Conservation (phyloP, 2,113 vertebrate species). For the Eidolon helvum region DNA sequence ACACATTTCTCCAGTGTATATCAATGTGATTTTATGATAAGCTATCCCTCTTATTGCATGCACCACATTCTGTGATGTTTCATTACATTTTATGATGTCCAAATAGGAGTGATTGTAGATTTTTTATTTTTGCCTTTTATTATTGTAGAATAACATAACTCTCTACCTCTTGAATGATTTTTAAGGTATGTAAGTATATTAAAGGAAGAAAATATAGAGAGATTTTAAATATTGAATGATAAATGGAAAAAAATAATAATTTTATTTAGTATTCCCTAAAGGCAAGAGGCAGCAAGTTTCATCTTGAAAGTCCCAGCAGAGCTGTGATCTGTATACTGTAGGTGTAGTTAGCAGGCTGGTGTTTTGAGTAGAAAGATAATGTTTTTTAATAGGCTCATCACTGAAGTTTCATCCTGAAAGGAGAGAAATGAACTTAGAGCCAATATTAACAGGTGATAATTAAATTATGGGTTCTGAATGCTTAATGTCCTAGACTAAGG, state of each 20-base stretch:
- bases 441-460: conserved; percentile 85
- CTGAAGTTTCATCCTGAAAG: conserved; percentile 79
- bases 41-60: background rate
- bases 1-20: conserved; percentile 40
- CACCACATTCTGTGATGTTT: background rate
- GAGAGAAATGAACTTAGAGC: conserved; percentile 81
- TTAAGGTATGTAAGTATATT: conserved; percentile 71
- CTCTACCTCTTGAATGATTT: conserved; percentile 13
- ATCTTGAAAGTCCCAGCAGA: conserved; percentile 71
- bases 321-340: conserved; percentile 63
- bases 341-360: conserved; percentile 69
- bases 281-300: conserved; percentile 70
- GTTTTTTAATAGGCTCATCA: conserved; percentile 82
- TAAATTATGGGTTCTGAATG: conserved; percentile 81
- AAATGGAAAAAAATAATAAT: conserved; percentile 70
- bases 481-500: conserved; percentile 77
- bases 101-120: conserved; percentile 43
- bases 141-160: background rate
- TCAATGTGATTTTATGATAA: conserved; percentile 35
- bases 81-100: conserved; percentile 30
- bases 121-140: conserved; percentile 22
- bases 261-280: conserved; percentile 73
- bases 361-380: conserved; percentile 81
- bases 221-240: conserved; percentile 48
- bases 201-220: conserved; percentile 58